Base-by-base conservation (phyloP, 2,113 vertebrate genomes). In the Pagrus major region DNA sequence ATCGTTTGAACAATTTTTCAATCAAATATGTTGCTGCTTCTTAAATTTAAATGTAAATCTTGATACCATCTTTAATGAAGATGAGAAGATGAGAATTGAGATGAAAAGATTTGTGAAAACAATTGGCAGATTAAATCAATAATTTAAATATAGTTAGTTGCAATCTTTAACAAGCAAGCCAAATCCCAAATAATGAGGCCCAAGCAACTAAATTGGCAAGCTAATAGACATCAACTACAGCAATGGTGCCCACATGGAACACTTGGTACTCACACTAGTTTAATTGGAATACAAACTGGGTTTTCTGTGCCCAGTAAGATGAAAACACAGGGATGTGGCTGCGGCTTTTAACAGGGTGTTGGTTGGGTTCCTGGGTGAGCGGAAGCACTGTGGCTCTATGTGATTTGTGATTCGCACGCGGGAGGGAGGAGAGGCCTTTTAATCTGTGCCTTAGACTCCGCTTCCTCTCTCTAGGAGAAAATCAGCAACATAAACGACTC, bases 401-500 rank as follows among this genome's bases (percentile, higher is more conserved):
- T 85, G 75, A 92, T 91, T 92, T 88, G 86, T 76, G 79, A 93
- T 90, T 93, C 74, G 66, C 91, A 92, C 81, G 73, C 59, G 68
- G 85, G 77, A 73, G 86, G 81, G 85, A 78, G 89, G 68, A 61
- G 77, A 86, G 69, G 44, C 58, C 68, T 90, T 94, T 92, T 92
- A 93, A 93, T 93, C 84, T 87, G 79, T 58, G 72, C 56, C 82
- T 31, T 78, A 82, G 66, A 82, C 75, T 60, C 63, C 15, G 52
- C 67, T 76, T 88, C 70, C 80, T 78, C 80, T 55, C 78, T 35
- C 75, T 64, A 51, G 39, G 51, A 89, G 84, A 89, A 92, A 94
- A 92, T 92, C 88, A 86, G 86, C 76, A 88, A 86, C 87, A 88
- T 64, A 71, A 83, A 80, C 74, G 1, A 55, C 78, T 80, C 49